Conservation (phyloP, 2,113 vertebrate species). For the Malurus cyaneus region DNA sequence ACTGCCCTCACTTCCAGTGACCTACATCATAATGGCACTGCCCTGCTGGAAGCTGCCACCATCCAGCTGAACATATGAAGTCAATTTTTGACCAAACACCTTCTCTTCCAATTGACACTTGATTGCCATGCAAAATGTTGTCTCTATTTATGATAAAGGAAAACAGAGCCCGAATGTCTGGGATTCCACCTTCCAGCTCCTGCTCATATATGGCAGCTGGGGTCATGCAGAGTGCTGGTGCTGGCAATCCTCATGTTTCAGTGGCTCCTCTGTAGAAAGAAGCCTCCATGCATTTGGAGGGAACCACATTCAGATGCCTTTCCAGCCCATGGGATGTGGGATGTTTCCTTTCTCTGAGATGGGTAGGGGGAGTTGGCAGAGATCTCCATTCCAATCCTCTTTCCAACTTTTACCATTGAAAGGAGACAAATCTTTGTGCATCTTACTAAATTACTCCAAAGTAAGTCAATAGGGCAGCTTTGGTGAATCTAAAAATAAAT, state of each 20-base stretch:
- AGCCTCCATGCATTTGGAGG: fast-evolving
- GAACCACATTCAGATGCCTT: not conserved
- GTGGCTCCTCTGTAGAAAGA: not conserved
- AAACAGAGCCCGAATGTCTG: not conserved
- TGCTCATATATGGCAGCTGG: not conserved
- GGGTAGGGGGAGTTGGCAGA: not conserved
- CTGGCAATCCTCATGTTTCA: not conserved
- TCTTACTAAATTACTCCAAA: not conserved
- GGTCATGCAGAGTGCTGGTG: not conserved
- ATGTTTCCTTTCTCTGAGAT: not conserved
- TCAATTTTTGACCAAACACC: not conserved
- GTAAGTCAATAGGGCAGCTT: not conserved
- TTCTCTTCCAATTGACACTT: not conserved
- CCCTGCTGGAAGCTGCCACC: not conserved
- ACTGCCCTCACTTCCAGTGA: not conserved
- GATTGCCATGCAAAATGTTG: not conserved
- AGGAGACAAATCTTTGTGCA: not conserved
- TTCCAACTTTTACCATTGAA: not conserved
- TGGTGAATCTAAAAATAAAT: not conserved
- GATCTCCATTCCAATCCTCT: not conserved
- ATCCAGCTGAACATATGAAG: not conserved
- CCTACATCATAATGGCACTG: not conserved
- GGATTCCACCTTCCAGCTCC: not conserved
- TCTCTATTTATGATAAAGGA: not conserved
- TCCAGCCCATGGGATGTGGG: fast-evolving